A percentile compares a stretch with the other conserved stretches of the same genome.
phyloP scores from a whole-genome alignment of 1,140 invertebrate genomes.

The Eueides isabella region DNA sequence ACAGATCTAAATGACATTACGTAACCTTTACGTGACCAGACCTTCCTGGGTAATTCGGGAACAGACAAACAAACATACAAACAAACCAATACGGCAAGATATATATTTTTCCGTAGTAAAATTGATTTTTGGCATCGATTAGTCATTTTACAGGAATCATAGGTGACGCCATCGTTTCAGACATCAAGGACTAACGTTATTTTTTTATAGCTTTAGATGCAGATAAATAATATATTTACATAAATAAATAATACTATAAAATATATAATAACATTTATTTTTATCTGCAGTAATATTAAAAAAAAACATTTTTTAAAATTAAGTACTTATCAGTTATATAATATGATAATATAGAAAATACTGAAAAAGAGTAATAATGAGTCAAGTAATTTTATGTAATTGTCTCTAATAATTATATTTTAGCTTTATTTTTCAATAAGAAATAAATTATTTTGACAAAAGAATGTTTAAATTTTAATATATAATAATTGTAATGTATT shows the following conservation, averaged over 20 bases:
- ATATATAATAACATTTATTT: not conserved
- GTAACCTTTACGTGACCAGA: not conserved
- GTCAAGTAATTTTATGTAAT: not conserved
- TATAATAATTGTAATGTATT: not conserved
- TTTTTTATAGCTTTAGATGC: not conserved
- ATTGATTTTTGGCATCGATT: constrained; percentile 7
- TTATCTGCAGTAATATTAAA: not conserved
- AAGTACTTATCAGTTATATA: not conserved
- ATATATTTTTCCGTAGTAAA: constrained; percentile 12
- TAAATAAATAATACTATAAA: not conserved
- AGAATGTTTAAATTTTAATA: not conserved
- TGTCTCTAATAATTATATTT: not conserved
- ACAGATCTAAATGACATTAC: constrained; percentile 23
- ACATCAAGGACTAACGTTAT: not conserved
- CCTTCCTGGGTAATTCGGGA: constrained; percentile 6
- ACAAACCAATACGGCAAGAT: not conserved
- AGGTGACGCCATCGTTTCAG: not conserved
- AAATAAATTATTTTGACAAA: not conserved
- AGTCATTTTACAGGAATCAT: not conserved
- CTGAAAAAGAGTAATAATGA: too few relatives aligned
- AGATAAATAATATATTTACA: not conserved
- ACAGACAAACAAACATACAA: constrained; percentile 17
- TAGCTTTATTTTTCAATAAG: not conserved
- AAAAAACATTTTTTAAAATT: too few relatives aligned
- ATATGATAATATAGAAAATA: not conserved